Conservation (phyloP, 2,888 invertebrate genomes). For the Onchidella celtica region DNA sequence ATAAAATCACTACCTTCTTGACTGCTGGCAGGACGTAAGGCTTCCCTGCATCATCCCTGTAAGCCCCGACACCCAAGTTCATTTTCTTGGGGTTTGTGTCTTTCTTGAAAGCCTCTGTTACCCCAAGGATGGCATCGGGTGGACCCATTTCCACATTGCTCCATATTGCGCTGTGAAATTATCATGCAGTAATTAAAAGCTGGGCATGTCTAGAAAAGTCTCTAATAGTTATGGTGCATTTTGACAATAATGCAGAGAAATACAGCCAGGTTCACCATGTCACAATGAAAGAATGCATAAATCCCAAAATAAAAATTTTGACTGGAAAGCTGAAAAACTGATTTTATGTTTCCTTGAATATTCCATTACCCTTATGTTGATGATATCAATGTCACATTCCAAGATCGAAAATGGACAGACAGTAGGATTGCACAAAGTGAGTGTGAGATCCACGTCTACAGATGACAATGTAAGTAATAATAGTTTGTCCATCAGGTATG, state of each 20-base stretch:
- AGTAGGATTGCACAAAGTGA: too few species aligned
- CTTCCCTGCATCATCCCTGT: constrained; percentile 98
- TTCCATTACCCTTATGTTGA: too few species aligned
- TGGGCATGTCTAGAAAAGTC: not conserved
- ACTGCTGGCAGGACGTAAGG: constrained; percentile 96
- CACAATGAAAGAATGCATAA: too few species aligned
- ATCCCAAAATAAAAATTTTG: not conserved
- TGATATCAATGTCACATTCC: too few species aligned
- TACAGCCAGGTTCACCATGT: too few species aligned
- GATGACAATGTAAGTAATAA: too few species aligned
- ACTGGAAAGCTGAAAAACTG: too few species aligned
- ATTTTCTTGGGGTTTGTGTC: constrained; percentile 96
- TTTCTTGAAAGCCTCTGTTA: constrained; percentile 96
- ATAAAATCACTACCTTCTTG: constrained; percentile 65
- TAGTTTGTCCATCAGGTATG: too few species aligned
- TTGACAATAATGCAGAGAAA: not conserved
- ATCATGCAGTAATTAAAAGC: not conserved
- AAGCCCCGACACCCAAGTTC: constrained; percentile 94
- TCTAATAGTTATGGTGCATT: too few species aligned
- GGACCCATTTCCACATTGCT: constrained; percentile 95
- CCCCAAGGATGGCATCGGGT: constrained; percentile 98
- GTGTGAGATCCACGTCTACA: too few species aligned
- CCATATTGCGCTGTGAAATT: constrained; percentile 74
- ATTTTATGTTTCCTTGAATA: too few species aligned
- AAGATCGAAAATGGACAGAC: too few species aligned